Conservation (phyloP, 2,888 invertebrate species). For the Toxonevra muliebris region DNA sequence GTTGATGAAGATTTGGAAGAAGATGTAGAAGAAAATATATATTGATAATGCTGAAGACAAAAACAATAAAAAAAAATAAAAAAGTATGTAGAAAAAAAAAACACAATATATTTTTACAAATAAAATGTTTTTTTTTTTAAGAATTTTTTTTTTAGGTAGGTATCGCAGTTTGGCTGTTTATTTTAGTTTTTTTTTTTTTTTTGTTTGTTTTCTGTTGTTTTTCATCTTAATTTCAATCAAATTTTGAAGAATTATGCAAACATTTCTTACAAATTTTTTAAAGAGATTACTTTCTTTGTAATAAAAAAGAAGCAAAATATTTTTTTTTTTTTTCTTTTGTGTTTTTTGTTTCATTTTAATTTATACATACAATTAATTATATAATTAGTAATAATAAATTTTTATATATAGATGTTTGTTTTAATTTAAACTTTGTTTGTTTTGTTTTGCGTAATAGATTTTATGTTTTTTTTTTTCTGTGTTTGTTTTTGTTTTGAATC, state of each 20-base stretch:
- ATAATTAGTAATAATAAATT: neutral
- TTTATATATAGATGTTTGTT: neutral
- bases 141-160: slow-evolving; percentile 10
- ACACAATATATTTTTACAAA: neutral
- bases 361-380: too few species aligned
- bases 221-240: neutral
- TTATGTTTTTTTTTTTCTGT: too few species aligned
- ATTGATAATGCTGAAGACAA: neutral
- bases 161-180: slow-evolving; percentile 39
- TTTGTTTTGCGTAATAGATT: too few species aligned
- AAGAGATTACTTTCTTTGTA: too few species aligned
- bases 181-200: slow-evolving; percentile 14
- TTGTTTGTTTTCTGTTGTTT: slow-evolving; percentile 9
- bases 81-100: neutral
- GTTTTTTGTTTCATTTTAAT: neutral
- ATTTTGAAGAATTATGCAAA: neutral
- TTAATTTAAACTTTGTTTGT: slow-evolving; percentile 13
- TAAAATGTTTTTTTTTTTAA: neutral
- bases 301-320: too few species aligned
- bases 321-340: slow-evolving; percentile 12
- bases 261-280: neutral
- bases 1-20: neutral
- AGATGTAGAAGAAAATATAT: neutral
- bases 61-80: neutral
- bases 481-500: neutral